Conservation (phyloP, 1,140 invertebrate genomes). For the Brachionus rubens region DNA sequence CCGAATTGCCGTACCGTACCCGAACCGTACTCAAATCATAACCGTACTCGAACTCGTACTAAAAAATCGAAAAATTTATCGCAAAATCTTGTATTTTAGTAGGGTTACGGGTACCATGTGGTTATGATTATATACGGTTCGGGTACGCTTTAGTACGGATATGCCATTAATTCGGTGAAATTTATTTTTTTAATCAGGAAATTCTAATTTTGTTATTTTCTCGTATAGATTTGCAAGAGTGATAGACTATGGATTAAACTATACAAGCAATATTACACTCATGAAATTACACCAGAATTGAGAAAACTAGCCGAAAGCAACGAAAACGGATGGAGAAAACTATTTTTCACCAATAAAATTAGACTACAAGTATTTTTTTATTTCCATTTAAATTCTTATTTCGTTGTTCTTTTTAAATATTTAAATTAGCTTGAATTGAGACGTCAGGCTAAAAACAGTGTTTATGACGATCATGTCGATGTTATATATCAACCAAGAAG, state of each 20-base stretch:
- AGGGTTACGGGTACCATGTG: too few relatives aligned
- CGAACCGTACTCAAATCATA: too few relatives aligned
- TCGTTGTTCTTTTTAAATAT: background rate
- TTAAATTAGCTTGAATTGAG: slow-evolving; percentile 20
- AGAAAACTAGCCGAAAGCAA: background rate
- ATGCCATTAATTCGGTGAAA: too few relatives aligned
- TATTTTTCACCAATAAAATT: slow-evolving; percentile 42
- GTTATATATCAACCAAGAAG: background rate
- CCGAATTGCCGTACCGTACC: too few relatives aligned
- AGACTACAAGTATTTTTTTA: slow-evolving; percentile 29
- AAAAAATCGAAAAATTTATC: background rate
- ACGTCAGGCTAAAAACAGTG: slow-evolving; percentile 9
- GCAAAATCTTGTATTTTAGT: too few relatives aligned
- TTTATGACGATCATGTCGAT: background rate
- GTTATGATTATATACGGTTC: too few relatives aligned
- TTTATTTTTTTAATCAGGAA: too few relatives aligned
- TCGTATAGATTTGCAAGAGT: background rate
- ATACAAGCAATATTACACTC: slow-evolving; percentile 15
- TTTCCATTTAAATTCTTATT: background rate
- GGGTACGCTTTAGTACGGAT: too few relatives aligned
- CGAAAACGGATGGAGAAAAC: slow-evolving; percentile 29
- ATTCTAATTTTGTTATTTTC: background rate
- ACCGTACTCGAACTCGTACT: too few relatives aligned
- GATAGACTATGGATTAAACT: slow-evolving; percentile 30
- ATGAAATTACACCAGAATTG: slow-evolving; percentile 22